Conservation (phyloP, 1,140 invertebrate species). For the Philotrypesis tridentata region DNA sequence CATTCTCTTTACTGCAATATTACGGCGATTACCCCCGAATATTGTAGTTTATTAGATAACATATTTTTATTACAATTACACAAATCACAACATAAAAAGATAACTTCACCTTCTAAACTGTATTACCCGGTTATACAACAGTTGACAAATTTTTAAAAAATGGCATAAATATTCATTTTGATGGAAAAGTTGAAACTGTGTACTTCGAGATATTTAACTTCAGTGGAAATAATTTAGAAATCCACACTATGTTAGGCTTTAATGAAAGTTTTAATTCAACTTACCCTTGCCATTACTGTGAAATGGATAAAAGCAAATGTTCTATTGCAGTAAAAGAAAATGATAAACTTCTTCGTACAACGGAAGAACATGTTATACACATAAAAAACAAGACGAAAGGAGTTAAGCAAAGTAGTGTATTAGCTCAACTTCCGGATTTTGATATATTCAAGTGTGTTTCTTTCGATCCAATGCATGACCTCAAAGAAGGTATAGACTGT, state of each 20-base stretch:
- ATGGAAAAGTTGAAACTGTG: background rate
- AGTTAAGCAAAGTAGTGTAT: background rate
- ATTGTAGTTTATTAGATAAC: slow-evolving; percentile 56
- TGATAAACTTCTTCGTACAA: background rate
- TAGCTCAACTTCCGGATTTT: background rate
- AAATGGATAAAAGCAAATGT: background rate
- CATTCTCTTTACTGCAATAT: slow-evolving; percentile 57
- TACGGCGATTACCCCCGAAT: slow-evolving; percentile 56
- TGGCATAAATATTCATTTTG: background rate
- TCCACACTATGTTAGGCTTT: slow-evolving; percentile 17
- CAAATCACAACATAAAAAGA: slow-evolving; percentile 52
- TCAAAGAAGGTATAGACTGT: slow-evolving; percentile 52
- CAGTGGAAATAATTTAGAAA: slow-evolving; percentile 16
- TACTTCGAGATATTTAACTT: too few relatives aligned
- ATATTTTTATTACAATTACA: slow-evolving; percentile 61
- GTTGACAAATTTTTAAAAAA: background rate
- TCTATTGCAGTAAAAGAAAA: background rate
- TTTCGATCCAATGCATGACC: slow-evolving; percentile 54
- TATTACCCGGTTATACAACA: slow-evolving; percentile 33
- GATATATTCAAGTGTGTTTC: slow-evolving; percentile 45
- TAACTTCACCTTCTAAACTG: slow-evolving; percentile 31
- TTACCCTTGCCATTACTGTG: background rate
- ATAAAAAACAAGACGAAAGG: background rate
- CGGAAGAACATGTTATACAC: background rate
- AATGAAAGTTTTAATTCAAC: slow-evolving; percentile 7